Conservation (phyloP, 92 coral and sea anemone genomes). For the Hydrozoanthus gracilis region DNA sequence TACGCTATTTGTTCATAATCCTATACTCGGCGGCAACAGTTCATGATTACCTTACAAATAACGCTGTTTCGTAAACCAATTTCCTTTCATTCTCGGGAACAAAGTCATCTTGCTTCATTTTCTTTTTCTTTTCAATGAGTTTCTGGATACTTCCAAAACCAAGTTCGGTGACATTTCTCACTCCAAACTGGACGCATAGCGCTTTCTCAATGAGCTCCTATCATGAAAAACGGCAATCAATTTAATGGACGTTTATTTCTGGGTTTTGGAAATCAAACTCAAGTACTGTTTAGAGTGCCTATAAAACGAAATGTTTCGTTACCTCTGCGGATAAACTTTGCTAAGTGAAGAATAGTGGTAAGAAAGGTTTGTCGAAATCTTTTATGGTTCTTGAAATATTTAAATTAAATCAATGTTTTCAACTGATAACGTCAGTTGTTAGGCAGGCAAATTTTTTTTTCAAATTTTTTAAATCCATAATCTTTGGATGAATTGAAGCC, state of each 20-base stretch:
- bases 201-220: constrained; percentile 65
- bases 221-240: neutral
- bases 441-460: too few relatives aligned
- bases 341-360: too few relatives aligned
- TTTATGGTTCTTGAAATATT: too few relatives aligned
- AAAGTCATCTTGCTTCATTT: constrained; percentile 28
- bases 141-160: constrained; percentile 54
- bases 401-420: too few relatives aligned
- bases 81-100: constrained; percentile 29
- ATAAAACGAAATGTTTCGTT: too few relatives aligned
- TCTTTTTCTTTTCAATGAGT: constrained; percentile 39
- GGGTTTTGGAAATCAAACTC: neutral
- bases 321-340: too few relatives aligned
- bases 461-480: too few relatives aligned
- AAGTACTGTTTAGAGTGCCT: too few relatives aligned
- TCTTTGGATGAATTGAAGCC: too few relatives aligned
- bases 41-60: constrained; percentile 48
- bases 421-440: too few relatives aligned
- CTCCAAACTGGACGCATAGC: constrained; percentile 68
- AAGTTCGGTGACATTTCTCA: constrained; percentile 65
- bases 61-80: constrained; percentile 68
- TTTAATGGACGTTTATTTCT: neutral
- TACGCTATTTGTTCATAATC: neutral
- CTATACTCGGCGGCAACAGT: neutral
- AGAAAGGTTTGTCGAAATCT: too few relatives aligned